A percentile compares a stretch with the other conserved stretches of the same genome.
Evolutionary conservation across 2,888 invertebrate genomes (phyloP).

Genomic region (Anagyrus pseudococci): DNA sequence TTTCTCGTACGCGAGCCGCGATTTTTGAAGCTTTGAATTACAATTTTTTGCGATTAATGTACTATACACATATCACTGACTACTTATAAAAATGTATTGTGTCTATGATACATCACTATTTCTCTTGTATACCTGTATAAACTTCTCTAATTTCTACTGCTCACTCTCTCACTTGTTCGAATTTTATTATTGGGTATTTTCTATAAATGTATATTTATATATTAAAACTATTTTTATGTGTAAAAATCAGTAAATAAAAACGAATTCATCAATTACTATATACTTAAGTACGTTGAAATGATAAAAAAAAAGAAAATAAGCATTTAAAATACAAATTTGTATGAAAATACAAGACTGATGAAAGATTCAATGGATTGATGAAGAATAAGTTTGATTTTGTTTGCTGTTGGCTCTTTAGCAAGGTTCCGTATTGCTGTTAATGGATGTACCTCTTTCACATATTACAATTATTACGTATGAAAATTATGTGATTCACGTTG

Average conservation of each 20-base stretch:
- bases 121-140: no score
- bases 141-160: conserved; percentile 50
- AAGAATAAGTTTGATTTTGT: conserved; percentile 30
- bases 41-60: no score
- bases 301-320: neutral
- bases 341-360: no score
- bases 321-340: neutral
- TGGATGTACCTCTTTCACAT: conserved; percentile 16
- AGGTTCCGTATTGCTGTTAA: conserved; percentile 20
- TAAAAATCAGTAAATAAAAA: conserved; percentile 17
- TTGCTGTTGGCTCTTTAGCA: conserved; percentile 16
- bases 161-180: conserved; percentile 56
- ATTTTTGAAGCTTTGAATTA: no score
- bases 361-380: no score
- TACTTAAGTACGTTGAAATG: neutral
- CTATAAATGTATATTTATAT: conserved; percentile 21
- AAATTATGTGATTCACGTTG: conserved; percentile 16
- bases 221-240: conserved; percentile 19
- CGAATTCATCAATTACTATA: conserved; percentile 4
- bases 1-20: no score
- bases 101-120: no score
- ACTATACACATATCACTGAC: no score
- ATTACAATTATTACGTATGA: conserved; percentile 18
- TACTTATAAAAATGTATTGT: no score
- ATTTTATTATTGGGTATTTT: conserved; percentile 22